Evolutionary conservation across 2,888 invertebrate genomes (phyloP).

Genomic region (Clunio marinus): DNA sequence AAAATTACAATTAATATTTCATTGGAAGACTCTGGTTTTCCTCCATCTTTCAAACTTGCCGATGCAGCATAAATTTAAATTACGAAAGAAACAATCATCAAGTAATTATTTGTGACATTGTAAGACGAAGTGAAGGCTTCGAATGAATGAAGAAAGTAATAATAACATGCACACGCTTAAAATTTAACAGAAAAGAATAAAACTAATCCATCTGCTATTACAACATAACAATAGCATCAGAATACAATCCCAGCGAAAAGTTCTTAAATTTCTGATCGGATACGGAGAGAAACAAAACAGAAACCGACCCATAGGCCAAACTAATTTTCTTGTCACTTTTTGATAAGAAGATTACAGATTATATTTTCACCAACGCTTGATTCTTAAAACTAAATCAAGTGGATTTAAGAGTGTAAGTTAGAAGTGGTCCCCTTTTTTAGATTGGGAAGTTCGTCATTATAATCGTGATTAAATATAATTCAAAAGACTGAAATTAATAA

Average conservation of each 20-base stretch:
- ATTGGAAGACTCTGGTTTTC: neutral
- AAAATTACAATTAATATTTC: constrained; percentile 20
- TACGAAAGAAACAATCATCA: neutral
- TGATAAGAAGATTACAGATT: constrained; percentile 38
- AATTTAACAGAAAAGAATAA: neutral
- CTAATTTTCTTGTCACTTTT: constrained; percentile 33
- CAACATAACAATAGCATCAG: constrained; percentile 7
- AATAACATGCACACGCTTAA: neutral
- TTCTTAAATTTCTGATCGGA: neutral
- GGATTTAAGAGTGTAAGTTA: neutral
- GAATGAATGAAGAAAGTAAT: neutral
- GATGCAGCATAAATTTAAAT: constrained; percentile 2
- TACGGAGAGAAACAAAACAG: neutral
- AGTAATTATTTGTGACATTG: constrained; percentile 17
- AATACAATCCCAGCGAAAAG: neutral
- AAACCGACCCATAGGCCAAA: constrained; percentile 23
- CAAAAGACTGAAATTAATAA: no score
- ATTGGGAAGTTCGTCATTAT: no score
- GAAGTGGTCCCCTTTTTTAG: constrained; percentile 4
- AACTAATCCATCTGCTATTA: constrained; percentile 4
- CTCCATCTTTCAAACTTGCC: neutral
- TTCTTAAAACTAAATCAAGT: constrained; percentile 14
- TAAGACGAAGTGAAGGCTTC: neutral
- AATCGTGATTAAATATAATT: no score
- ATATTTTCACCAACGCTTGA: constrained; percentile 6